Percentiles rank a stretch among this genome's conserved stretches.
Evolutionary conservation across 2,113 vertebrate genomes (phyloP).

Genomic region (Hepsetus odoe): DNA sequence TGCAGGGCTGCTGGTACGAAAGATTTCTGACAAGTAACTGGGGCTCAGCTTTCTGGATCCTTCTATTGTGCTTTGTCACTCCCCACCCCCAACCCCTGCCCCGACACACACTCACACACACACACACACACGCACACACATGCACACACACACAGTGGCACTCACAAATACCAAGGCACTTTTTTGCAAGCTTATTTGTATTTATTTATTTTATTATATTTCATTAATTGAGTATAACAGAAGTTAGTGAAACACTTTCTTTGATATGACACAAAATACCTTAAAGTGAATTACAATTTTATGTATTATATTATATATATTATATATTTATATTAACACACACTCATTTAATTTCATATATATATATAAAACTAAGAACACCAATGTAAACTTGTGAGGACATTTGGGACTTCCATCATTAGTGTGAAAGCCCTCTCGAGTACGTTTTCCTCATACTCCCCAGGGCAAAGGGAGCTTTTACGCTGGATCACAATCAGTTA

Average conservation of each 20-base stretch:
- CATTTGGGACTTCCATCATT: not conserved
- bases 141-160: constrained; percentile 12
- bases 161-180: too few relatives aligned
- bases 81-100: not conserved
- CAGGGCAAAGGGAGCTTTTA: not conserved
- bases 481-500: not conserved
- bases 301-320: too few relatives aligned
- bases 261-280: too few relatives aligned
- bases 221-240: not conserved
- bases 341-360: too few relatives aligned
- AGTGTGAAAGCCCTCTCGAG: not conserved
- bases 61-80: constrained; percentile 1
- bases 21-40: constrained; percentile 8
- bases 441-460: not conserved
- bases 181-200: not conserved
- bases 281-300: too few relatives aligned
- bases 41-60: constrained; percentile 17
- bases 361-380: too few relatives aligned
- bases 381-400: too few relatives aligned
- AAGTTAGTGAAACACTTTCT: too few relatives aligned
- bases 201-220: not conserved
- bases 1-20: constrained; percentile 11
- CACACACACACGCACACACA: constrained; percentile 21
- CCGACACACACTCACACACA: not conserved
- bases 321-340: too few relatives aligned